Evolutionary conservation across 2,888 invertebrate species (phyloP), one percentile per base, ranked within the genome.

Genomic region (Abrostola tripartita): DNA sequence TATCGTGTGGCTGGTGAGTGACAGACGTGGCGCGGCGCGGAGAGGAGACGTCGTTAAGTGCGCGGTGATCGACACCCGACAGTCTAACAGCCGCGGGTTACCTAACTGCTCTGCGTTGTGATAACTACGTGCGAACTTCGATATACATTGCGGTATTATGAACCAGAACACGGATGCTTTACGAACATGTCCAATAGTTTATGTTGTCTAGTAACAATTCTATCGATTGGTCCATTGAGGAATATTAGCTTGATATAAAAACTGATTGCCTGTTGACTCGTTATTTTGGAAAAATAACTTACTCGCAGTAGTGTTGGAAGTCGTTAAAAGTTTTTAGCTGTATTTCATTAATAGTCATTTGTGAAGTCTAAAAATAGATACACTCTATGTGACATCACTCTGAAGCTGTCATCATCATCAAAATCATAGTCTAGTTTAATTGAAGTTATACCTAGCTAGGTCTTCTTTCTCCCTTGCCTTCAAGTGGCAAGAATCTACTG

Each of bases 41-140:
- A 90, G 88, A 86, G 88, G 80, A 81, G 86, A 86, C 86, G 89
- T 90, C 90, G 84, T 82, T 84, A 83, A 74, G 79, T 66, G 81
- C 78, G 74, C 76, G 69, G 79, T 84, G 87, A 85, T 83, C 68
- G 86, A 82, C 82, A 80, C 74, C 76, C 77, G 87, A 89, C 90
- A 88, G 85, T 74, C 82, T 88, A 88, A 88, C 88, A 71, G 74
- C 82, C 68, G 66, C 66, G 75, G 71, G 66, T 64, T 75, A 73
- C 73, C 55, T 63, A 69, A 69, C 76, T 49, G 55, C 61, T 53
- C 56, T 55, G 61, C 72, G 78, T 61, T 67, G 51, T 57, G 65
- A 74, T 66, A 76, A 64, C 74, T 69, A 70, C 61, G 71, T 76
- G 66, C 74, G 65, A 65, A 71, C 71, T 71, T 61, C 57, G 65